Base-by-base conservation (phyloP, 1,140 invertebrate genomes). In the Parapsyche elsis region DNA sequence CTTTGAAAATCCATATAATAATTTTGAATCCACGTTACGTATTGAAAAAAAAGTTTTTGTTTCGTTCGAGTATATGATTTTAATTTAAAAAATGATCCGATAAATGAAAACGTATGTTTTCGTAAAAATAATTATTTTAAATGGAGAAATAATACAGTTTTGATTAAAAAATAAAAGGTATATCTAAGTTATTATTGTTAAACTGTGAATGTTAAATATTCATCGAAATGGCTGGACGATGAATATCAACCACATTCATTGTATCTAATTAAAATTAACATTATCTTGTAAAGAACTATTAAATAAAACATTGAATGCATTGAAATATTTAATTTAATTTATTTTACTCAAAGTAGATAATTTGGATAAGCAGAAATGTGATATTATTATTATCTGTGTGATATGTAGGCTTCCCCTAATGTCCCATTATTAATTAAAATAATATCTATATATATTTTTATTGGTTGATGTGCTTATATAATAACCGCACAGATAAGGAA, bases 181-280 rank as follows among this genome's bases (percentile, higher is more conserved):
- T 12, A 46, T 12, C 16, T 53, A 53, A 14, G 49, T 14, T 53
- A 53, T 53, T 53, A 67, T 67, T 26, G 24, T 67, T 61, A 19
- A 61, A 23, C 59, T 26, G 45, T 57, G 73, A 75, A 75, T 57
- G 75, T 49, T n/a, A 44, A 77, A 64, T 57, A 61, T 64, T 77
- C 57, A 77, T 77, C 26, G 75, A 77, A 77, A 77, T 77, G 75
- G 75, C 75, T 77, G 75, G 75, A 57, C 75, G 26, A 77, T 77
- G 75, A 64, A 45, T 77, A 64, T 77, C 61, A 24, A n/a, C 21
- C n/a, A 10, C 46, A 76, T 57, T 76, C 73, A 59, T 67, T 12
- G 24, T 12, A 26, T 4, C 14, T 26, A 67, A 24, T 26, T 67
- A 26, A 67, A 26, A 24, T 24, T 26, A 26, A 26, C 23, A 24